These are phyloP conservation scores for Episyrphus balteatus DNA, from an alignment of 1,140 invertebrate species.

Conservation along the genomic window DNA sequence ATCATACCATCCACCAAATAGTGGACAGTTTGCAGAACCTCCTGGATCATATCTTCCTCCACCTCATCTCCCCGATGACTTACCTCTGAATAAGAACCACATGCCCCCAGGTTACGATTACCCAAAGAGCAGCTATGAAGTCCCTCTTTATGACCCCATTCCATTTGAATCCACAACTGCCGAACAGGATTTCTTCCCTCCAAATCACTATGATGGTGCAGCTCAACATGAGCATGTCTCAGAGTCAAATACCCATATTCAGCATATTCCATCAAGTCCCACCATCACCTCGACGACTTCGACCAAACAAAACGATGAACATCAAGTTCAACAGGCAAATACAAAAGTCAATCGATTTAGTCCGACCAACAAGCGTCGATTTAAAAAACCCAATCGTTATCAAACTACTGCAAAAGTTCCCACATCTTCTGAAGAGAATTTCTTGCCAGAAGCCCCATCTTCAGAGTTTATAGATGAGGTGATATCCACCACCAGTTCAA, in stretches of 20 bases:
- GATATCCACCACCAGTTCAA: constrained; percentile 12
- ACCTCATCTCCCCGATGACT: constrained; percentile 10
- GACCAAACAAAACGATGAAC: too few relatives aligned
- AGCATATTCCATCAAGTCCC: too few relatives aligned
- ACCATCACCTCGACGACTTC: too few relatives aligned
- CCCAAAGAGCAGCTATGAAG: constrained; percentile 33
- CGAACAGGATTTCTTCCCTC: constrained; percentile 27
- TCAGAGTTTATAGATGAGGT: constrained; percentile 8
- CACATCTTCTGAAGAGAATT: background rate
- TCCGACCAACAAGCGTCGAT: background rate
- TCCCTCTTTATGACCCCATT: constrained; percentile 32
- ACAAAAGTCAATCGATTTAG: too few relatives aligned
- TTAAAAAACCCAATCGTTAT: background rate
- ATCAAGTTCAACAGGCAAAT: too few relatives aligned
- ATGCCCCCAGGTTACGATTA: constrained; percentile 29
- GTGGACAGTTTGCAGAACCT: constrained; percentile 8
- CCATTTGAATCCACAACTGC: constrained; percentile 25
- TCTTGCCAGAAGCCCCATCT: constrained; percentile 14
- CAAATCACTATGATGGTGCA: constrained; percentile 6
- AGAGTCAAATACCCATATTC: too few relatives aligned
- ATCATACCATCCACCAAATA: background rate
- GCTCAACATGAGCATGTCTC: too few relatives aligned
- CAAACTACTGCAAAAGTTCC: background rate
- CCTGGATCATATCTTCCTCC: constrained; percentile 21
- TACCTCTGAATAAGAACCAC: constrained; percentile 24